phyloP scores from a whole-genome alignment of 2,113 vertebrate genomes.

The Amphiprion ocellaris region DNA sequence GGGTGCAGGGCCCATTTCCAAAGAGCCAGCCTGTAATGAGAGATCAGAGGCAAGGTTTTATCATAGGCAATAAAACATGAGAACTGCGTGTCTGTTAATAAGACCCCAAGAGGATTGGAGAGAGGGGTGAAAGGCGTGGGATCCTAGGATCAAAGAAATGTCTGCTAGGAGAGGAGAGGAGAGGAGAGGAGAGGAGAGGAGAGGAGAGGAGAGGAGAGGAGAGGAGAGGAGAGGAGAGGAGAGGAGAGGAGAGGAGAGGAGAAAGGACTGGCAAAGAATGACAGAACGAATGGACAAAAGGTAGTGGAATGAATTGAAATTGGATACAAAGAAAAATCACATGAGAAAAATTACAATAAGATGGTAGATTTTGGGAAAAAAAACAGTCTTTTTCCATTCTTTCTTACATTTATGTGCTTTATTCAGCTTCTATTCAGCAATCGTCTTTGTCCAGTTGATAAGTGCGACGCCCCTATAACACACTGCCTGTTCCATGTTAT shows the following conservation, averaged over 20 bases:
- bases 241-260: slow-evolving; percentile 36
- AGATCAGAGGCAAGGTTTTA: slow-evolving; percentile 83
- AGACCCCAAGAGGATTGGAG: slow-evolving; percentile 78
- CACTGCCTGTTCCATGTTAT: slow-evolving; percentile 16
- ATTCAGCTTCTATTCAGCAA: slow-evolving; percentile 17
- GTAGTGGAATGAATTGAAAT: slow-evolving; percentile 17
- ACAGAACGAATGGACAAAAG: slow-evolving; percentile 42
- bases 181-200: slow-evolving; percentile 18
- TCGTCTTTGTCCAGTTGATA: slow-evolving; percentile 19
- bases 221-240: slow-evolving; percentile 35
- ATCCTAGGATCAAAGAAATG: slow-evolving; percentile 76
- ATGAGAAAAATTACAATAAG: slow-evolving; percentile 16
- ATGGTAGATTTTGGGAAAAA: neutral
- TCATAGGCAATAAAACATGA: slow-evolving; percentile 84
- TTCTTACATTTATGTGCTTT: slow-evolving; percentile 28
- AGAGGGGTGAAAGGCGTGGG: slow-evolving; percentile 66
- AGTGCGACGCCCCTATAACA: slow-evolving; percentile 4
- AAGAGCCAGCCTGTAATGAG: slow-evolving; percentile 78
- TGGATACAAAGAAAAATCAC: slow-evolving; percentile 10
- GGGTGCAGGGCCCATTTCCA: slow-evolving; percentile 77
- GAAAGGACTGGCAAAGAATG: slow-evolving; percentile 34
- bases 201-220: slow-evolving; percentile 38
- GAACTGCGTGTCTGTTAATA: slow-evolving; percentile 83
- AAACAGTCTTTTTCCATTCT: neutral
- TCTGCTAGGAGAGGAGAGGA: slow-evolving; percentile 46